phyloP scores from a whole-genome alignment of 2,113 vertebrate species.

The Psophia crepitans region DNA sequence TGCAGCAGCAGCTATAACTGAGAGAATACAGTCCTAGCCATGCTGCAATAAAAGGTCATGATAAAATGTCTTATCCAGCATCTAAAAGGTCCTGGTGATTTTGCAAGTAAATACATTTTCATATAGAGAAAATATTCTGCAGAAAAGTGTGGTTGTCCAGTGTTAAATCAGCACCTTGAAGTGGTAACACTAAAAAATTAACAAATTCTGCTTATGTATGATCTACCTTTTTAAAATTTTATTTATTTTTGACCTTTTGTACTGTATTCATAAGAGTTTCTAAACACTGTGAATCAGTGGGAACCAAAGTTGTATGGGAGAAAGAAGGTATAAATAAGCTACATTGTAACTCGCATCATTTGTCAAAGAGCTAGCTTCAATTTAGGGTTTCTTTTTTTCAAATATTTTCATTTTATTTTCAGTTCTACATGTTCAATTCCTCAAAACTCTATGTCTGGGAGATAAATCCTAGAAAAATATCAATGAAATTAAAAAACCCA shows the following conservation, averaged over 20 bases:
- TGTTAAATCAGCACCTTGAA: not conserved
- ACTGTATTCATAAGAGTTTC: not conserved
- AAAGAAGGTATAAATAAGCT: not conserved
- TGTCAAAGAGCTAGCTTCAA: not conserved
- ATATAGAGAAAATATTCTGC: not conserved
- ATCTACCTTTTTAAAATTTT: not conserved
- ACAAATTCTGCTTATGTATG: not conserved
- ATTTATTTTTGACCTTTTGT: not conserved
- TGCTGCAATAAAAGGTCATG: not conserved
- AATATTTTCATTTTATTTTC: not conserved
- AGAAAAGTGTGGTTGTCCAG: rapidly evolving
- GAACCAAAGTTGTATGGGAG: not conserved
- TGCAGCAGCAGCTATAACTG: not conserved
- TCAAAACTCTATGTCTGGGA: not conserved
- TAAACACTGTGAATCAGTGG: not conserved
- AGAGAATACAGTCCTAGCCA: not conserved
- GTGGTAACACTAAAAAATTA: not conserved
- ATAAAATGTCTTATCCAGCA: not conserved
- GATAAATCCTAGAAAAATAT: not conserved
- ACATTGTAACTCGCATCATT: not conserved
- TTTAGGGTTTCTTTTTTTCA: rapidly evolving
- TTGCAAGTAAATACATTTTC: not conserved
- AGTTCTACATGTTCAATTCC: not conserved
- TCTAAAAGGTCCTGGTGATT: not conserved
- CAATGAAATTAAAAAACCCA: not conserved